phyloP scores from a whole-genome alignment of 2,888 invertebrate species.

The Anagyrus pseudococci region DNA sequence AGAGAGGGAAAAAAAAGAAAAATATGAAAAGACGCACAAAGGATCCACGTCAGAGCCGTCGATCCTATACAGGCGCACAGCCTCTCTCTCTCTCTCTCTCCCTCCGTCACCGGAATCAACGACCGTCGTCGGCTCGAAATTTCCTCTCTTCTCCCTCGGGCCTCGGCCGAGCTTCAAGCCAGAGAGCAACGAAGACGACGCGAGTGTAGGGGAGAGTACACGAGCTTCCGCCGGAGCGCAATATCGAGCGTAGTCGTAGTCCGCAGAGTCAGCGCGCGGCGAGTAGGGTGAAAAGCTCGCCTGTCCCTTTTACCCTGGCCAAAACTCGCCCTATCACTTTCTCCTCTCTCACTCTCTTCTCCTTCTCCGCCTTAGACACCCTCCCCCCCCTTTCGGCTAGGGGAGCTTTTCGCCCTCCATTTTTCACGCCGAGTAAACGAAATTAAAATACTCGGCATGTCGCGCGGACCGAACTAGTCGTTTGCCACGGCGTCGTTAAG shows the following conservation, averaged over 20 bases:
- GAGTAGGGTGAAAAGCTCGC: neutral
- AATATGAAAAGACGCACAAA: too few relatives aligned
- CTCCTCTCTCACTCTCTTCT: conserved; percentile 2
- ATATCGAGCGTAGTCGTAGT: conserved; percentile 22
- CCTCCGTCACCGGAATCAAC: conserved; percentile 25
- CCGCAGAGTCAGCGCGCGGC: too few relatives aligned
- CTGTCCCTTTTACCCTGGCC: neutral
- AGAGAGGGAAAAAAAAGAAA: too few relatives aligned
- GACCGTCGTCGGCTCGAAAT: conserved; percentile 15
- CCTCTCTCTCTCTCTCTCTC: conserved; percentile 5
- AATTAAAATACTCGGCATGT: conserved; percentile 37
- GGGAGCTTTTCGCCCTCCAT: conserved; percentile 19
- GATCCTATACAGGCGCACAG: neutral
- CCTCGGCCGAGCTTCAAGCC: neutral
- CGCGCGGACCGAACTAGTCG: too few relatives aligned
- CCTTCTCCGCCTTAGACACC: neutral
- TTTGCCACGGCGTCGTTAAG: too few relatives aligned
- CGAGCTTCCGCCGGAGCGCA: neutral
- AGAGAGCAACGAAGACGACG: too few relatives aligned
- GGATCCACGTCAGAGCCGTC: conserved; percentile 5
- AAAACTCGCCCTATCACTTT: conserved; percentile 27
- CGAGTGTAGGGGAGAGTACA: neutral
- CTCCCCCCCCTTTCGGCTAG: neutral
- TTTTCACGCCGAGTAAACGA: conserved; percentile 38
- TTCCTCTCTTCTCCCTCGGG: conserved; percentile 14